Conservation (phyloP, 1,140 invertebrate genomes). For the Tribolium madens region DNA sequence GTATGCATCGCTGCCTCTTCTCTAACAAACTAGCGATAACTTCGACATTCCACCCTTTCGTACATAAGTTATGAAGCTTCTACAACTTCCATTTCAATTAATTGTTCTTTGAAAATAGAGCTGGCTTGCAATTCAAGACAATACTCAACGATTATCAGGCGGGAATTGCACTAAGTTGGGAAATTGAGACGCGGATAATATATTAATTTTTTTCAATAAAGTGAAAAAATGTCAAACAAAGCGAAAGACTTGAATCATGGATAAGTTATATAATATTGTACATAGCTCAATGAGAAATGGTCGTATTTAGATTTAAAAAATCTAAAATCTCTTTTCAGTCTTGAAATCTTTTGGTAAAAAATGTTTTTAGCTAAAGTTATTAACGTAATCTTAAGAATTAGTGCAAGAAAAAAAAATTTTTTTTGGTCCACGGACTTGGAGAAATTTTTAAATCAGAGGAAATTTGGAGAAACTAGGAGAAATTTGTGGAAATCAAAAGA, state of each 20-base stretch:
- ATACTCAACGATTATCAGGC: neutral
- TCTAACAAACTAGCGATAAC: conserved; percentile 38
- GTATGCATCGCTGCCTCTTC: conserved; percentile 36
- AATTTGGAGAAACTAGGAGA: no score
- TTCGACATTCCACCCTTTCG: conserved; percentile 34
- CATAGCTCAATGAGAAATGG: no score
- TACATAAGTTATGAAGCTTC: conserved; percentile 31
- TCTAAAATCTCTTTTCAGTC: no score
- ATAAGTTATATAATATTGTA: no score
- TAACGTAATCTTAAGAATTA: no score
- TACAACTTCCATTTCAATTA: conserved; percentile 32
- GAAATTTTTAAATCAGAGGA: no score
- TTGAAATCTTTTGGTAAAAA: no score
- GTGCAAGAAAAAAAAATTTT: no score
- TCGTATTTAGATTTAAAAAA: no score
- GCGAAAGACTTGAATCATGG: neutral
- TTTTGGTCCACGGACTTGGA: no score
- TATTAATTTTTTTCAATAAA: conserved; percentile 7
- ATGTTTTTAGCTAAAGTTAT: no score
- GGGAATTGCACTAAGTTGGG: neutral
- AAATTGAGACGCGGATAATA: neutral
- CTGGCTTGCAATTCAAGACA: conserved; percentile 3
- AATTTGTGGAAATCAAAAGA: no score
- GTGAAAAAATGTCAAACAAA: conserved; percentile 19
- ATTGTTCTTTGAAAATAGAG: conserved; percentile 28